Evolutionary conservation across 2,113 vertebrate genomes (phyloP).

Genomic region (Lampris incognitus): DNA sequence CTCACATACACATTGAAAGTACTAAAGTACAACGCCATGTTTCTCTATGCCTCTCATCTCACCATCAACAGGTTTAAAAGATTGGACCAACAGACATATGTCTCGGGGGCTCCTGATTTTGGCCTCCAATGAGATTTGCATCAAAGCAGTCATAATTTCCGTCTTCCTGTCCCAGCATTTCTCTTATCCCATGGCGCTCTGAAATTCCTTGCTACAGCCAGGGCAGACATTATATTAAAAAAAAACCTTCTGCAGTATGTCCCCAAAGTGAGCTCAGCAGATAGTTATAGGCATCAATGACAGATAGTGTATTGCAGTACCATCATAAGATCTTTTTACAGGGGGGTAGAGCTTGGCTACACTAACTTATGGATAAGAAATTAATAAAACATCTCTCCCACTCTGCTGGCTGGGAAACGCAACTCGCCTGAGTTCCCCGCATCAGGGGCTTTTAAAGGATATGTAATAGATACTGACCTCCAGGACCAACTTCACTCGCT

Average conservation of each 20-base stretch:
- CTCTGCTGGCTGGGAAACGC: conserved; percentile 37
- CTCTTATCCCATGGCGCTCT: conserved; percentile 47
- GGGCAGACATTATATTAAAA: conserved; percentile 19
- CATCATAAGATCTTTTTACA: conserved; percentile 62
- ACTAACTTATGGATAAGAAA: conserved; percentile 69
- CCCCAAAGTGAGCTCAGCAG: conserved; percentile 65
- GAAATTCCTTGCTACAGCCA: conserved; percentile 48
- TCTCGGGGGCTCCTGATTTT: conserved; percentile 29
- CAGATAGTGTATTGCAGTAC: conserved; percentile 45
- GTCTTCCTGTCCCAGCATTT: conserved; percentile 36
- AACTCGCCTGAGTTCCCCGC: conserved; percentile 63
- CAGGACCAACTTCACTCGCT: background rate
- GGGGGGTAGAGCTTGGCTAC: conserved; percentile 28
- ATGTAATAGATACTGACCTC: conserved; percentile 25
- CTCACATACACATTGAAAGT: conserved; percentile 2
- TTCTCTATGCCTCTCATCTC: background rate
- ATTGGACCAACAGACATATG: conserved; percentile 11
- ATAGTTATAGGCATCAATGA: conserved; percentile 66
- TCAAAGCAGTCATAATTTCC: conserved; percentile 30
- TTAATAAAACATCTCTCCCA: conserved; percentile 74
- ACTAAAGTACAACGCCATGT: background rate
- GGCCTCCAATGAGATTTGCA: conserved; percentile 39
- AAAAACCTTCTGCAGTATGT: conserved; percentile 48
- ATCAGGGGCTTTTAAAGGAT: conserved; percentile 52
- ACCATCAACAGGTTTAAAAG: conserved; percentile 11